Evolutionary conservation across 1,140 invertebrate species (phyloP), one percentile per base, ranked within the genome.

Genomic region (Gryon sp.): DNA sequence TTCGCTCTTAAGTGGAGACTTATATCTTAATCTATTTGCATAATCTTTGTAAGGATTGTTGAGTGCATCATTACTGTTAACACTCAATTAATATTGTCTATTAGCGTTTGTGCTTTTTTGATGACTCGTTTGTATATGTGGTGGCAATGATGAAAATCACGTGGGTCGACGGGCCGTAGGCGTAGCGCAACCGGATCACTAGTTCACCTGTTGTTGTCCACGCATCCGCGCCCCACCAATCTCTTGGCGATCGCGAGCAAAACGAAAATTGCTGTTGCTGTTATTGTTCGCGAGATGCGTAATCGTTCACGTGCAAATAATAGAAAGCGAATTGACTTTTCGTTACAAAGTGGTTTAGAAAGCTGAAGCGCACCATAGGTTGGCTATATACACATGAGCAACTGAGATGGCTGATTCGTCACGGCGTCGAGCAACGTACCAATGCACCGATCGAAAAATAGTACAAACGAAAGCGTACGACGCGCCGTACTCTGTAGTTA

Each of bases 401-500:
- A 6, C 5, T n/a, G 43, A 57, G 30, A 65, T 53, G 52, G 36
- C 38, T 19, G 45, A 45, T 46, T 80, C 69, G 63, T 66, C 62
- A 30, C 74, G 57, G 36, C 11, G 20, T 57, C 55, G 48, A 62
- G 36, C 70, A 38, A 11, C 18, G 66, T 53, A 52, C 59, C 76
- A 76, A 79, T 62, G 72, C 7, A 6, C 75, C 76, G 68, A 62
- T 69, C 57, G 66, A 78, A 76, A 80, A 79, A 81, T 81, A 79
- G 73, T 76, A 78, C 62, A 81, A 78, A 78, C 63, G 76, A 78
- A 78, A 76, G 62, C 75, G 36, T 50, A 48, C 40, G 70, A 66
- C 57, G 53, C 60, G 50, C 16, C 66, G 59, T 45, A 63, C 46
- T 77, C 68, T 80, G 81, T 82, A 82, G 82, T 84, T 84, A 84